Evolutionary conservation across 2,113 vertebrate species (phyloP).

Genomic region (Symphodus melops): DNA sequence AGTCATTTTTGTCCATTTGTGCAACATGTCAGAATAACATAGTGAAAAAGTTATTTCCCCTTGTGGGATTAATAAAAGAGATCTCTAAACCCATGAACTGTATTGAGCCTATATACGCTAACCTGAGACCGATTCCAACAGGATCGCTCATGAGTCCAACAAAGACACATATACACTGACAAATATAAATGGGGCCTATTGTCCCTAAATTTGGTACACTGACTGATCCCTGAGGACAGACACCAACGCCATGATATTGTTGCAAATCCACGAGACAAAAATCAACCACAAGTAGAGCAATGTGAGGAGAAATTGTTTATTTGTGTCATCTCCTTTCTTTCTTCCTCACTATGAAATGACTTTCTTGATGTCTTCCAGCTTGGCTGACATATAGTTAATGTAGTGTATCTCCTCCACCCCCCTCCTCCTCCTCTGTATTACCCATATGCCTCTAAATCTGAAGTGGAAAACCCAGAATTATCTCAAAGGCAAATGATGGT

Average conservation of each 20-base stretch:
- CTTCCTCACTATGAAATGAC: constrained; percentile 56
- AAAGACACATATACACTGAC: neutral
- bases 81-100: neutral
- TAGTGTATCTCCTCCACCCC: constrained; percentile 59
- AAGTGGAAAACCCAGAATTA: constrained; percentile 75
- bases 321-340: constrained; percentile 53
- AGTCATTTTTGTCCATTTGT: too few species aligned
- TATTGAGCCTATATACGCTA: neutral
- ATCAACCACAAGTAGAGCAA: constrained; percentile 11
- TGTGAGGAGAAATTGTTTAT: constrained; percentile 53
- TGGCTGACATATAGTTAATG: constrained; percentile 77
- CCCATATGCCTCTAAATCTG: constrained; percentile 73
- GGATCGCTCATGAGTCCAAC: neutral
- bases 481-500: constrained; percentile 78
- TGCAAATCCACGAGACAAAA: constrained; percentile 44
- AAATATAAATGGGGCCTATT: constrained; percentile 17
- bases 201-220: constrained; percentile 14
- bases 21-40: too few species aligned
- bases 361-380: constrained; percentile 73
- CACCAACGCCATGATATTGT: neutral
- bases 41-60: too few species aligned
- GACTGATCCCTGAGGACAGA: constrained; percentile 14
- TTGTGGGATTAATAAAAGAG: too few species aligned
- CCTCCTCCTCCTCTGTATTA: constrained; percentile 48
- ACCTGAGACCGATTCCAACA: neutral